Evolutionary conservation across 2,113 vertebrate species (phyloP), one percentile per base, ranked within the genome.

Genomic region (Carollia perspicillata): DNA sequence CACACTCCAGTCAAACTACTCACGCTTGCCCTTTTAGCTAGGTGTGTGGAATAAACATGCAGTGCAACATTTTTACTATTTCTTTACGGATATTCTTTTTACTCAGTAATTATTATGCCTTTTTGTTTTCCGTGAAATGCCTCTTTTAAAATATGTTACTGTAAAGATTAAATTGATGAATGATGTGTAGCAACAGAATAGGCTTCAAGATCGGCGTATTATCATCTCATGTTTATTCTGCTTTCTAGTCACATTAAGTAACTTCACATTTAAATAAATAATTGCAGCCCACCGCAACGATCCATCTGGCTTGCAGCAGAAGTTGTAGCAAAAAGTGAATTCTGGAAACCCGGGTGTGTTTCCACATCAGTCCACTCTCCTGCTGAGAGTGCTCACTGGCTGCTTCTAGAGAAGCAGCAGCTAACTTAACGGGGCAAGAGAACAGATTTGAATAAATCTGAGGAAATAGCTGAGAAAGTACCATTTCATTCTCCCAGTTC

Each of bases 251-350:
- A 69, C 23, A 35, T 84, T 69, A 90, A 88, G 37, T 72, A 92
- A 60, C 40, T 94, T 92, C 44, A 95, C 58, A 89, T 69, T 80
- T 90, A 90, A 96, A 96, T 58, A 90, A 96, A 90, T 69, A 90
- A 69, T 65, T 63, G 37, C 53, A 71, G 51, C 71, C 51, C 26
- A 93, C 42, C 65, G 71, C 35, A 68, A 10, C n/a, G 88, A 28
- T 42, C 71, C 20, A 86, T 60, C 33, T 93, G 72, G 65, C 35
- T 80, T 94, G 90, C 51, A 26, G 37, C 66, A 96, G 72, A 88
- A 79, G 58, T n/a, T 35, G 28, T 69, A 77, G 47, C 51, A 83
- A 78, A 92, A 78, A 74, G 71, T 58, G 42, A 92, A 37, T 66
- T 94, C 63, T 58, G 63, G 72, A 83, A 93, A 84, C 17, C 78